These are phyloP conservation scores for Siphlonurus alternatus DNA, from an alignment of 2,888 invertebrate genomes.

Conservation along the genomic window DNA sequence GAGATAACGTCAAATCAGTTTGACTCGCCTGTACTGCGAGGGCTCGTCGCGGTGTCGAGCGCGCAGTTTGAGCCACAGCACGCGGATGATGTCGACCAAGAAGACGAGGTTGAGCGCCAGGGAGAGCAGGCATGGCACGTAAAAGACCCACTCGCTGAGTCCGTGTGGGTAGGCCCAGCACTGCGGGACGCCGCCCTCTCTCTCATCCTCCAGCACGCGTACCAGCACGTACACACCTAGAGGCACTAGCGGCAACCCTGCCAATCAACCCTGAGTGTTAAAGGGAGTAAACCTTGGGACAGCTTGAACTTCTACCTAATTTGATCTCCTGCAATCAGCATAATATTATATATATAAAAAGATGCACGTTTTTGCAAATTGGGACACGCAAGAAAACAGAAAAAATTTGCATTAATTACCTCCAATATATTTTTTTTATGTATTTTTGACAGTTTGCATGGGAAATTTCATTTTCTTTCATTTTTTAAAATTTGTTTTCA, in stretches of 20 bases:
- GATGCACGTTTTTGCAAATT: too few species aligned
- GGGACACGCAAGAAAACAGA: too few species aligned
- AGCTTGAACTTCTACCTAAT: too few species aligned
- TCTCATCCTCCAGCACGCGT: constrained; percentile 17
- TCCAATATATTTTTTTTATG: too few species aligned
- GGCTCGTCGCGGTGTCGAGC: constrained; percentile 28
- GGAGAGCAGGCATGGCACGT: constrained; percentile 24
- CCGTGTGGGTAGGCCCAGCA: constrained; percentile 23
- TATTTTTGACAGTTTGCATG: too few species aligned
- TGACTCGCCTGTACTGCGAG: constrained; percentile 29
- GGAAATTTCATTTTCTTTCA: too few species aligned
- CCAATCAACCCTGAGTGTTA: constrained; percentile 12
- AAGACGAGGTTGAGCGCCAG: constrained; percentile 21
- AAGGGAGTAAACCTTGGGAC: too few species aligned
- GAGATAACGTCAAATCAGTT: too few species aligned
- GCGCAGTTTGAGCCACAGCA: constrained; percentile 25
- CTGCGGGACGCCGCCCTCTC: constrained; percentile 11
- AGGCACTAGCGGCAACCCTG: constrained; percentile 24
- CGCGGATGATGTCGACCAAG: constrained; percentile 23
- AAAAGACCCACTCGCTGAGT: constrained; percentile 25
- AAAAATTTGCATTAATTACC: too few species aligned
- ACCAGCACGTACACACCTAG: constrained; percentile 22
- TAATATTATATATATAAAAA: too few species aligned
- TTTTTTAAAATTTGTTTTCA: too few species aligned
- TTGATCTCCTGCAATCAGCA: too few species aligned